Conservation (phyloP, 2,797 vertebrate genomes). For the Notamacropus eugenii region DNA sequence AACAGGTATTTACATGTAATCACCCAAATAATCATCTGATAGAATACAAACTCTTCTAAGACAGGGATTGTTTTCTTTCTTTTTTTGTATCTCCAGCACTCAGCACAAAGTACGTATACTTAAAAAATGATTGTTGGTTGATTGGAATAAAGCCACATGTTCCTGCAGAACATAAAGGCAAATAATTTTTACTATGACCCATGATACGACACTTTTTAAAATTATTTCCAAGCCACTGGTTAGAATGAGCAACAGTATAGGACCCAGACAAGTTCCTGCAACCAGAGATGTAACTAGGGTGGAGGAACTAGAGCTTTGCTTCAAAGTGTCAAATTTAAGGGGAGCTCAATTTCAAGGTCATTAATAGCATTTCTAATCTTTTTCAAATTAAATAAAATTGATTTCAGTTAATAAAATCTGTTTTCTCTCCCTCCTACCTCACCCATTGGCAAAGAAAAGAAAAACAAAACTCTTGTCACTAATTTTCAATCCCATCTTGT, state of each 20-base stretch:
- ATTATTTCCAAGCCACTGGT: neutral
- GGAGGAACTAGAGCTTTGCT: neutral
- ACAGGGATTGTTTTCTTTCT: neutral
- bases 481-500: neutral
- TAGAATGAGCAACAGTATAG: neutral
- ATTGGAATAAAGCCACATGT: neutral
- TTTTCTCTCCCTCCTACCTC: neutral
- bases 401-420: neutral
- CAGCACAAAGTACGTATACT: neutral
- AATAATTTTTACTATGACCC: neutral
- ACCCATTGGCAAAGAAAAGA: neutral
- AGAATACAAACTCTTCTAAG: neutral
- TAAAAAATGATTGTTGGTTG: neutral
- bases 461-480: neutral
- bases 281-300: neutral
- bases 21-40: neutral
- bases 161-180: neutral
- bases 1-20: neutral
- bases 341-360: neutral
- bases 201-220: neutral
- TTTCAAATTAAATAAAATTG: neutral
- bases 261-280: neutral
- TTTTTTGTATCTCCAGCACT: neutral
- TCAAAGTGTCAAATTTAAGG: neutral
- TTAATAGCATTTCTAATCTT: neutral